A percentile compares a stretch with the other conserved stretches of the same genome.
Evolutionary conservation across 2,797 vertebrate species (phyloP).

Genomic region (Choloepus didactylus): DNA sequence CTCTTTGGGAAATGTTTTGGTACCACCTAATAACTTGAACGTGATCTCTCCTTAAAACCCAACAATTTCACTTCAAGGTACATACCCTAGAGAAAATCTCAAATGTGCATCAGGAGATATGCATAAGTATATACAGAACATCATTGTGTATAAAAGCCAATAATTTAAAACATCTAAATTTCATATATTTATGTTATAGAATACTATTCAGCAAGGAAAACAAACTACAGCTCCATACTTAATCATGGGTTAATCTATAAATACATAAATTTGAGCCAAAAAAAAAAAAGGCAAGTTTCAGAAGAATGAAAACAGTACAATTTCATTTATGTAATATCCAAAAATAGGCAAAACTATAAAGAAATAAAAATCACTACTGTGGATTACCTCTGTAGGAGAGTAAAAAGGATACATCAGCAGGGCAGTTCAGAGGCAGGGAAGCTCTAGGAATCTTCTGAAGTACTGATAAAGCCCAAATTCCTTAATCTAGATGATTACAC

Average conservation of each 20-base stretch:
- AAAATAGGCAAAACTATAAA: constrained; percentile 18
- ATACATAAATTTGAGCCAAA: background rate
- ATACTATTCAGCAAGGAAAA: background rate
- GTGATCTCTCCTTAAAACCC: background rate
- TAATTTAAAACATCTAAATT: background rate
- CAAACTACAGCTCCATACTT: background rate
- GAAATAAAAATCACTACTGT: background rate
- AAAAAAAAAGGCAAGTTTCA: background rate
- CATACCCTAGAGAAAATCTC: background rate
- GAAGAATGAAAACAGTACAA: background rate
- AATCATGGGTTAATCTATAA: constrained; percentile 16
- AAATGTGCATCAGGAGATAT: background rate
- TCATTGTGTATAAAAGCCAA: background rate
- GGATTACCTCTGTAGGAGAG: background rate
- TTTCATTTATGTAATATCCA: background rate
- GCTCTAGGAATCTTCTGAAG: background rate
- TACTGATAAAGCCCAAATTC: background rate
- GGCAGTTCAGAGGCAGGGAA: background rate
- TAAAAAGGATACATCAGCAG: background rate
- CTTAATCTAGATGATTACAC: background rate
- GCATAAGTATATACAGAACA: background rate
- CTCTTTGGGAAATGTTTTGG: background rate
- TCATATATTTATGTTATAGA: background rate
- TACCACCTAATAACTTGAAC: background rate
- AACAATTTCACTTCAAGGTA: background rate